Evolutionary conservation across 2,888 invertebrate genomes (phyloP).

Genomic region (Pachydiplax longipennis): DNA sequence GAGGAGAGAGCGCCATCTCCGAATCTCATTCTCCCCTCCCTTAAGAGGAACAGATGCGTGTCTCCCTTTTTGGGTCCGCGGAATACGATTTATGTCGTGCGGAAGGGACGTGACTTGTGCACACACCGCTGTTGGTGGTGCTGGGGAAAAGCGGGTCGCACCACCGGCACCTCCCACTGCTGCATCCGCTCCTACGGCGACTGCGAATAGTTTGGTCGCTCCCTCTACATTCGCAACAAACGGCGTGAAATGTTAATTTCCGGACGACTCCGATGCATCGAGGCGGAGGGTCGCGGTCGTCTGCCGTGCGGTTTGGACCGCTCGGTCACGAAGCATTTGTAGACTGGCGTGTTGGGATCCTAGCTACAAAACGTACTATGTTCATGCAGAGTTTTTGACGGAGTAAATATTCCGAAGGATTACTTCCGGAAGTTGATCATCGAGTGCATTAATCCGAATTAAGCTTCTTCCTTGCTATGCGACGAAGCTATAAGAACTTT

Average conservation of each 20-base stretch:
- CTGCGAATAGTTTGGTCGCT: neutral
- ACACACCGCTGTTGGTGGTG: too few relatives aligned
- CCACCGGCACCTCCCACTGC: neutral
- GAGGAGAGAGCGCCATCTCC: neutral
- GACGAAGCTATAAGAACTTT: too few relatives aligned
- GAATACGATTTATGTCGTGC: conserved; percentile 42
- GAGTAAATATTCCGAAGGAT: too few relatives aligned
- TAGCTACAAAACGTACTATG: too few relatives aligned
- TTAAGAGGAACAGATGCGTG: conserved; percentile 7
- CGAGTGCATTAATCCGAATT: too few relatives aligned
- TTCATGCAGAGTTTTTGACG: too few relatives aligned
- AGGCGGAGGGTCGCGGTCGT: neutral
- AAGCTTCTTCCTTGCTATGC: too few relatives aligned
- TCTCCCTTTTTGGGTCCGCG: conserved; percentile 26
- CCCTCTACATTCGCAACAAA: neutral
- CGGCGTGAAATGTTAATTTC: neutral
- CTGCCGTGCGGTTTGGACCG: neutral
- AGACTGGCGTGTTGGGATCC: too few relatives aligned
- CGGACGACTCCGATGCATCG: neutral
- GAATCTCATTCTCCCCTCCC: neutral
- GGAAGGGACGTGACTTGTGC: conserved; percentile 16
- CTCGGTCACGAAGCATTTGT: neutral
- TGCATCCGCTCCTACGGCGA: neutral
- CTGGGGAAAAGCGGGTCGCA: conserved; percentile 12
- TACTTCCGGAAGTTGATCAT: too few relatives aligned